Conservation (phyloP, 2,797 vertebrate genomes). For the Enteromius viviparus region DNA sequence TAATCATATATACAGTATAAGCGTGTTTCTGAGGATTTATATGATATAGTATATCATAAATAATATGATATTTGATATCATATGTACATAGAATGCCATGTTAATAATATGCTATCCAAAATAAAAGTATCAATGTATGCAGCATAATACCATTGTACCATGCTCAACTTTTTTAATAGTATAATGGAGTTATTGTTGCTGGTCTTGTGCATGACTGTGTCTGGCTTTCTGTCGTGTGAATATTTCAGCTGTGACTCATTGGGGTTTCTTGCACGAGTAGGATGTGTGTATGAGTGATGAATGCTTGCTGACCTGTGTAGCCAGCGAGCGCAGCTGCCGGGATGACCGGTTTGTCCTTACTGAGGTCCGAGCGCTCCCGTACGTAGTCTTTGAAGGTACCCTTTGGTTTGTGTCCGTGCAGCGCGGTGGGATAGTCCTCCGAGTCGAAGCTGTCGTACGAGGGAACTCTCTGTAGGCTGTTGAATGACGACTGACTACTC, state of each 20-base stretch:
- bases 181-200: background rate
- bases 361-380: conserved; percentile 96
- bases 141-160: background rate
- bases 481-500: conserved; percentile 98
- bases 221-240: background rate
- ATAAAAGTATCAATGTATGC: background rate
- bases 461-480: conserved; percentile 96
- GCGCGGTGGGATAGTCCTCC: conserved; percentile 90
- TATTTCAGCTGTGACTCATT: background rate
- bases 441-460: conserved; percentile 99
- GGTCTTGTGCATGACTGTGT: background rate
- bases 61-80: background rate
- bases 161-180: background rate
- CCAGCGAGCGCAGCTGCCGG: conserved; percentile 96
- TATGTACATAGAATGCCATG: background rate
- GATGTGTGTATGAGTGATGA: background rate
- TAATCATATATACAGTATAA: background rate
- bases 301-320: conserved; percentile 90
- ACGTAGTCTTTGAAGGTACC: conserved; percentile 99
- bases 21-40: background rate
- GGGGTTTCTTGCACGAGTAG: background rate
- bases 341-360: conserved; percentile 99
- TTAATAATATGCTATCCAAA: background rate
- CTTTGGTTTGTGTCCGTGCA: conserved; percentile 96
- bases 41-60: background rate